Evolutionary conservation across 1,140 invertebrate genomes (phyloP).

Genomic region (Eurytemora carolleeae): DNA sequence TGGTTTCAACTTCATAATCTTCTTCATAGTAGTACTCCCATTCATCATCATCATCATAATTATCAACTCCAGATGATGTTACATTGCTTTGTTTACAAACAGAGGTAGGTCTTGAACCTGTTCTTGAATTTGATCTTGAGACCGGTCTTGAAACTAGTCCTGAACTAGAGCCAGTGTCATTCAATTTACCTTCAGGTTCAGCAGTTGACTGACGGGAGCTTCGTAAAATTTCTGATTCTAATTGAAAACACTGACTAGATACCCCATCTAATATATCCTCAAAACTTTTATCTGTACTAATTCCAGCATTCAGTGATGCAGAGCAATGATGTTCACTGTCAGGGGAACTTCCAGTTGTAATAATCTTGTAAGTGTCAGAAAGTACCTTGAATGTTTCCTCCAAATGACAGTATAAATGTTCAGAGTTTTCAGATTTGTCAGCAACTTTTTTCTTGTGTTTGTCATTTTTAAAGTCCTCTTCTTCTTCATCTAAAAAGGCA

Average conservation of each 20-base stretch:
- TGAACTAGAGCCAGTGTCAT: neutral
- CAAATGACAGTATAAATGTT: constrained; percentile 6
- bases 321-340: too few relatives aligned
- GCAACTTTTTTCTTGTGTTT: neutral
- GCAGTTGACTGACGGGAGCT: neutral
- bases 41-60: neutral
- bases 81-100: too few relatives aligned
- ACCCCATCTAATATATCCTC: neutral
- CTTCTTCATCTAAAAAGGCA: neutral
- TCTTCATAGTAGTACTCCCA: neutral
- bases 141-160: neutral
- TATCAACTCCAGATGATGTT: too few relatives aligned
- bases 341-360: neutral
- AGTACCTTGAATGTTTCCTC: constrained; percentile 10
- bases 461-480: neutral
- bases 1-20: neutral
- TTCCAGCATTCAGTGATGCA: too few relatives aligned
- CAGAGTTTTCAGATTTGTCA: neutral
- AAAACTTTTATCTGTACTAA: neutral
- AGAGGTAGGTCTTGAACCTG: neutral
- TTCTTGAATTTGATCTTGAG: neutral
- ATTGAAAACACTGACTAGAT: neutral
- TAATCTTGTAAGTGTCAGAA: constrained; percentile 3
- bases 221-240: neutral
- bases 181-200: neutral